Evolutionary conservation across 2,888 invertebrate species (phyloP).

Genomic region (Gryllus longicercus): DNA sequence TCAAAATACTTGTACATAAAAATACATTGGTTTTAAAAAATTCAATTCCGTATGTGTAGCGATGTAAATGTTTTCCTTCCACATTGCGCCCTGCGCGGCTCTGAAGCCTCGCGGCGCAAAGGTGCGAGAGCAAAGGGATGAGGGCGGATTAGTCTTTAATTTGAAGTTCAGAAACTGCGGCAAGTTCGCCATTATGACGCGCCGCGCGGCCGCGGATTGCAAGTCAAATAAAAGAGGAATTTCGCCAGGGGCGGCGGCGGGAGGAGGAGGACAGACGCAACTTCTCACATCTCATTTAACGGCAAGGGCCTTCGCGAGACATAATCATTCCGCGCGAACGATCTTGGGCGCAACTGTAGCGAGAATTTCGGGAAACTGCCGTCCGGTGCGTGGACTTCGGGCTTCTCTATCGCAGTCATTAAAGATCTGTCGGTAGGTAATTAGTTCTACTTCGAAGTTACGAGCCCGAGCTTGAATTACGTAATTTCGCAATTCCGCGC

Average conservation of each 20-base stretch:
- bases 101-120: no score
- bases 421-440: neutral
- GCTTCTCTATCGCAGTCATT: neutral
- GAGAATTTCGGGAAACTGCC: slow-evolving; percentile 2
- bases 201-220: neutral
- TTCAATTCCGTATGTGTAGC: neutral
- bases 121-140: no score
- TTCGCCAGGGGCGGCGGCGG: neutral
- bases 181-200: neutral
- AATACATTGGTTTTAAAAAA: neutral
- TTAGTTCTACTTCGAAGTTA: neutral
- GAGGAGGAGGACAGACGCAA: neutral
- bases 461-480: neutral
- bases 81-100: no score
- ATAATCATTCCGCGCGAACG: neutral
- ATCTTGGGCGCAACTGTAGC: neutral
- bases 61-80: neutral
- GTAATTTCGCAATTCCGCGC: neutral
- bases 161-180: neutral
- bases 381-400: neutral
- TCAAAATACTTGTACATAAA: no score
- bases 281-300: neutral
- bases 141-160: neutral
- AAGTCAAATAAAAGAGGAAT: slow-evolving; percentile 4
- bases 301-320: neutral